Conservation (phyloP, 2,113 vertebrate genomes). For the Pogona vitticeps region DNA sequence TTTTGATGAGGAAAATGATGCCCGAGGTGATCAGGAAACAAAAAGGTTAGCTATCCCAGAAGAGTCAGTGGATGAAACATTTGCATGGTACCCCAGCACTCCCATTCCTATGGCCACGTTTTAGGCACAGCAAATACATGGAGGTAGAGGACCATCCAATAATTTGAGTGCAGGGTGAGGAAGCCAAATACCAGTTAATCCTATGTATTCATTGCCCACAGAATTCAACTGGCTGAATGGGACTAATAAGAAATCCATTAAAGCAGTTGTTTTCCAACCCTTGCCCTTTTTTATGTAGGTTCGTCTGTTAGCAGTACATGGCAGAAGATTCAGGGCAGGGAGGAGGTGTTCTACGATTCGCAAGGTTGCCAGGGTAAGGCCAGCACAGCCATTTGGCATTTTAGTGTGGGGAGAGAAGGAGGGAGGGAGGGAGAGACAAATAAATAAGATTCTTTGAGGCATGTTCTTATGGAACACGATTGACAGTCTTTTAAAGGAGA, state of each 20-base stretch:
- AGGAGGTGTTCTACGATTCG: not conserved
- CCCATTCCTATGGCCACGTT: not conserved
- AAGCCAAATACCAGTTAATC: too few species aligned
- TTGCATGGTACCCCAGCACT: not conserved
- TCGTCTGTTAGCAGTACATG: not conserved
- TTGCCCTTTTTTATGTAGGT: not conserved
- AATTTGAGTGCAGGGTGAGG: not conserved
- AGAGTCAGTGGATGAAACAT: not conserved
- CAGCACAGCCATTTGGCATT: not conserved
- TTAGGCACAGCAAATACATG: not conserved
- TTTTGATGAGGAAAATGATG: not conserved
- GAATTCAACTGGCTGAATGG: not conserved
- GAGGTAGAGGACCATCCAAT: not conserved
- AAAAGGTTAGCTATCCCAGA: not conserved
- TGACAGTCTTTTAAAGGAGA: not conserved
- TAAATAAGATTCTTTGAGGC: not conserved
- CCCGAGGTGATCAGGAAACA: not conserved
- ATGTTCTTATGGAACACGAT: not conserved
- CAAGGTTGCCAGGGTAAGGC: not conserved
- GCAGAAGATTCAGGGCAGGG: not conserved
- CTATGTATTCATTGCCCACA: not conserved
- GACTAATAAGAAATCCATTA: not conserved
- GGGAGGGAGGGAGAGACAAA: not conserved
- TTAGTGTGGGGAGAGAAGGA: not conserved
- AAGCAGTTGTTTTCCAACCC: not conserved